Evolutionary conservation across 92 coral and sea anemone genomes (phyloP), one percentile per base, ranked within the genome.

Genomic region (Metridium senile): DNA sequence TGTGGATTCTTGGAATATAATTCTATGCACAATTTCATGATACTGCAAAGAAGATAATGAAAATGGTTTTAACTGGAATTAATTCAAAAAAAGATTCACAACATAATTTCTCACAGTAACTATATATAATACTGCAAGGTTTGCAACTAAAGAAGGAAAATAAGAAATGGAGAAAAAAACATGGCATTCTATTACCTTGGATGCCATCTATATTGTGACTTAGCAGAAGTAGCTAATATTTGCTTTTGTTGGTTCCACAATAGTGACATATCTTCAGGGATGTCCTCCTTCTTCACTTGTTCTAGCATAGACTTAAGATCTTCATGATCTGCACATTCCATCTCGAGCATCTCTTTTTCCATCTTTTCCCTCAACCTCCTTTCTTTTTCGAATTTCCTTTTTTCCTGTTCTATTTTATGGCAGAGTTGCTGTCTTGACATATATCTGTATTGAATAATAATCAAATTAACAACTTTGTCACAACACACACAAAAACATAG

Each of bases 151-250:
- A 7, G 7, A 45, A 7, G 16, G 9, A 45, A 45, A 45, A 45
- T 45, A 7, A 45, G 51, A 45, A 45, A 45, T 45, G n/a, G n/a
- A n/a, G n/a, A n/a, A n/a, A n/a, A n/a, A n/a, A n/a, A n/a, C n/a
- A n/a, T n/a, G n/a, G n/a, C n/a, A n/a, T 45, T 45, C 51, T 45
- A 45, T 45, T 39, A 76, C 81, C 33, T 76, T 2, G 81, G 81
- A 22, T 76, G 81, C 75, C 81, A 65, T 7, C 81, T 32, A 26
- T 76, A 76, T 11, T 33, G 33, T 9, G 26, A 62, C 20, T n/a
- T 23, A 4, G 30, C 21, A 1, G 3, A 20, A 29, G 27, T 35
- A 26, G 33, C 21, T 0, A 76, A 20, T 69, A 61, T 76, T 28
- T 76, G 61, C 21, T 0, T 23, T 19, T 65, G 81, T 43, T 76